Percentiles rank a stretch among this genome's conserved stretches.
Evolutionary conservation across 2,113 vertebrate genomes (phyloP).

Genomic region (Peromyscus californicus): DNA sequence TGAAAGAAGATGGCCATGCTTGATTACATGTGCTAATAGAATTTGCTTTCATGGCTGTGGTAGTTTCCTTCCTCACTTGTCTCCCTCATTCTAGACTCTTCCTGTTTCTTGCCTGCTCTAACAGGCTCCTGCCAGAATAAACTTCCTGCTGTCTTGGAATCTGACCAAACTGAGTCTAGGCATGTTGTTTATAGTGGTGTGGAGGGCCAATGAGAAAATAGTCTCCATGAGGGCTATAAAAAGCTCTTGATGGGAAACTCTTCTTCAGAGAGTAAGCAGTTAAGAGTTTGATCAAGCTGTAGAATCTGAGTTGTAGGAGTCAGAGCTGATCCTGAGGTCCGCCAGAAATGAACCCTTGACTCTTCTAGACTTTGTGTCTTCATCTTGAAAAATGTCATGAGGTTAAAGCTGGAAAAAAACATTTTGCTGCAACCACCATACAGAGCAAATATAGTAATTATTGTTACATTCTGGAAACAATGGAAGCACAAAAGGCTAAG

Average conservation of each 20-base stretch:
- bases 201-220: background rate
- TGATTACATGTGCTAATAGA: conserved; percentile 28
- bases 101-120: conserved; percentile 62
- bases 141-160: conserved; percentile 67
- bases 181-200: conserved; percentile 10
- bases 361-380: background rate
- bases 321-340: background rate
- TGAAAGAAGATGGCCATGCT: background rate
- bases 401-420: background rate
- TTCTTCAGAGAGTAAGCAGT: background rate
- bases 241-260: conserved; percentile 19
- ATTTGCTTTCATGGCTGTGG: background rate
- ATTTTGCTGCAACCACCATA: background rate
- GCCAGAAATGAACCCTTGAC: background rate
- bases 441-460: background rate
- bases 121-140: conserved; percentile 69
- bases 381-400: background rate
- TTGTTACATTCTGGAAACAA: background rate
- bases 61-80: conserved; percentile 47
- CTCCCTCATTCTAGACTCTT: conserved; percentile 69
- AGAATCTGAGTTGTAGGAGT: background rate
- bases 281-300: background rate
- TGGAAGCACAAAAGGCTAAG: background rate
- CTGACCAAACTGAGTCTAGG: conserved; percentile 43
- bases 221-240: background rate